Conservation (phyloP, 2,113 vertebrate genomes). For the Sardina pilchardus region DNA sequence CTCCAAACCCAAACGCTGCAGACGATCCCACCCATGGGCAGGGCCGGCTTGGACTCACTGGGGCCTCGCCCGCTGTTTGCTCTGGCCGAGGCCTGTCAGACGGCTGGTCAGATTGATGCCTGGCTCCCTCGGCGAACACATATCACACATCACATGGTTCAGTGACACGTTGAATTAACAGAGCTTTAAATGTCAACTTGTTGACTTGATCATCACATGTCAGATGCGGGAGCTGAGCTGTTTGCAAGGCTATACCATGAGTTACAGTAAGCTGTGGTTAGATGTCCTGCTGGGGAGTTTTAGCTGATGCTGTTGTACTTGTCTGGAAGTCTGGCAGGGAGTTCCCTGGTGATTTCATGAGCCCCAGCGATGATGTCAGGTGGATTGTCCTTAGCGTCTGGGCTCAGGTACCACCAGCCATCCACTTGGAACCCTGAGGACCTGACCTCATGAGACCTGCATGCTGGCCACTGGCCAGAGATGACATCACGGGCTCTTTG, state of each 20-base stretch:
- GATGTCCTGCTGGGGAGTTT: neutral
- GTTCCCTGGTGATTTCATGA: neutral
- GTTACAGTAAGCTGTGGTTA: neutral
- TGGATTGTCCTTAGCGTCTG: constrained; percentile 25
- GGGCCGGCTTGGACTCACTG: constrained; percentile 26
- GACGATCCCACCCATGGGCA: constrained; percentile 37
- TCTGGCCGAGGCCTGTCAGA: constrained; percentile 34
- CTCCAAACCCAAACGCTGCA: constrained; percentile 5
- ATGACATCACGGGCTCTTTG: constrained; percentile 49
- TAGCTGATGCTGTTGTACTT: neutral
- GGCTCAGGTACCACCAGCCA: constrained; percentile 38
- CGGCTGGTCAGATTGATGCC: neutral
- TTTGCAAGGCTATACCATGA: neutral
- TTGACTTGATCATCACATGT: neutral
- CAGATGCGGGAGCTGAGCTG: neutral
- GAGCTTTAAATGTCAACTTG: neutral
- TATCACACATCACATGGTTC: constrained; percentile 18
- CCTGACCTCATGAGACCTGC: constrained; percentile 50
- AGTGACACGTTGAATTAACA: constrained; percentile 17
- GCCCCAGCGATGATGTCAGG: constrained; percentile 40
- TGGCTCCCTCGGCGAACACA: constrained; percentile 14
- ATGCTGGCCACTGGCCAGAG: constrained; percentile 45
- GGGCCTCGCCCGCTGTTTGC: constrained; percentile 34
- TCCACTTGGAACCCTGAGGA: constrained; percentile 24
- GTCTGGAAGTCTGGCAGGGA: neutral